A percentile compares a stretch with the other conserved stretches of the same genome.
These are phyloP conservation scores for Siniperca undulata DNA, from an alignment of 2,797 vertebrate species.

Conservation along the genomic window DNA sequence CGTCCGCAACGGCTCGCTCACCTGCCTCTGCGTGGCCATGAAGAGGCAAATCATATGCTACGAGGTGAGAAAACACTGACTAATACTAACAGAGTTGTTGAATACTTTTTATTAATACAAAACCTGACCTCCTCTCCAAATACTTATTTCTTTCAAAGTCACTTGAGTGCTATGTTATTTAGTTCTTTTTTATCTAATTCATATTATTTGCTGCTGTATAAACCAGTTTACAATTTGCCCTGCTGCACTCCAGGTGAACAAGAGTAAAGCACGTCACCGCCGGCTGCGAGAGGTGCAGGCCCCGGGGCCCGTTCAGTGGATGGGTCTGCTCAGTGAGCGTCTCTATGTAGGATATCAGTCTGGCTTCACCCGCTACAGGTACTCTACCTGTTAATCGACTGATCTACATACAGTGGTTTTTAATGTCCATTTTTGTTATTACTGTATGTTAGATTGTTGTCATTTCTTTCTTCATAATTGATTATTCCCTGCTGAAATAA, in stretches of 20 bases:
- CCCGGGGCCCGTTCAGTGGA: conserved; percentile 93
- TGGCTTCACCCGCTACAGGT: conserved; percentile 92
- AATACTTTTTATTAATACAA: background rate
- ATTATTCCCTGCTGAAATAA: background rate
- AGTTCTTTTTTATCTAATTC: background rate
- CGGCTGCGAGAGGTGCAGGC: conserved; percentile 94
- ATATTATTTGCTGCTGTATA: background rate
- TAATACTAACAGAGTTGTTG: background rate
- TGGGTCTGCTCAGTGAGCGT: conserved; percentile 94
- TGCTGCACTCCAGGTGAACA: conserved; percentile 83
- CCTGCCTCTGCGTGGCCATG: conserved; percentile 96
- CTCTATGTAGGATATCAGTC: conserved; percentile 96
- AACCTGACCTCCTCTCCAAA: background rate
- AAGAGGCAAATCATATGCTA: conserved; percentile 96
- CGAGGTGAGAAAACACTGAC: conserved; percentile 79
- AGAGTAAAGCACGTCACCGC: conserved; percentile 93
- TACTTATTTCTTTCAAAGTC: background rate
- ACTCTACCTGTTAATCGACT: background rate
- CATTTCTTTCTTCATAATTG: background rate
- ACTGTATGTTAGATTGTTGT: background rate
- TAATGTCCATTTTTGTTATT: background rate
- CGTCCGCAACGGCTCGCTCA: conserved; percentile 88
- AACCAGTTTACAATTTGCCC: background rate
- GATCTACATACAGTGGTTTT: background rate
- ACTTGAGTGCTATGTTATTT: background rate